These are phyloP conservation scores for Astreopora myriophthalma DNA, from an alignment of 64 coral and sea anemone species.

Conservation along the genomic window DNA sequence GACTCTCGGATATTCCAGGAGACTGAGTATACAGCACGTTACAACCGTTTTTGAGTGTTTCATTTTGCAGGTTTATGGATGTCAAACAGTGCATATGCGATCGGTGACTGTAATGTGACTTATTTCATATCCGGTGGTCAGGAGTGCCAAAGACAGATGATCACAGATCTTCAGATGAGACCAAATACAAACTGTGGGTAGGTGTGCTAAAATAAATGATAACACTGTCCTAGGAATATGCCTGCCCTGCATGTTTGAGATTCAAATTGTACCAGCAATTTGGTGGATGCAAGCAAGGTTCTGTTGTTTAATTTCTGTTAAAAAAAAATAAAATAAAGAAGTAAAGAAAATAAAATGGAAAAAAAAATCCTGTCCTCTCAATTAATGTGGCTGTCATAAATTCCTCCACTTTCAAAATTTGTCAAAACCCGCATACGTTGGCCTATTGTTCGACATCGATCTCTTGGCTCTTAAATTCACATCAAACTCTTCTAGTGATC, in stretches of 20 bases:
- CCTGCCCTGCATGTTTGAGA: not conserved
- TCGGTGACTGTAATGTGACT: slow-evolving; percentile 1
- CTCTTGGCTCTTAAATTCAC: too few relatives aligned
- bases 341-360: too few relatives aligned
- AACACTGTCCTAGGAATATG: not conserved
- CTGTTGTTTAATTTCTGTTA: too few relatives aligned
- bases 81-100: not conserved
- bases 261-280: too few relatives aligned
- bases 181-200: slow-evolving; percentile 19
- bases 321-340: too few relatives aligned
- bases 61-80: not conserved
- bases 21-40: not conserved
- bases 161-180: not conserved
- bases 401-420: too few relatives aligned
- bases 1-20: not conserved
- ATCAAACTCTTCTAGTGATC: too few relatives aligned
- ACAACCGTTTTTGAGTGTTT: not conserved
- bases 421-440: too few relatives aligned
- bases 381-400: too few relatives aligned
- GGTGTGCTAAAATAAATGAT: not conserved
- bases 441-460: too few relatives aligned
- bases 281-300: too few relatives aligned
- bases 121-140: slow-evolving; percentile 25
- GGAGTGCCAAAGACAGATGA: slow-evolving; percentile 15
- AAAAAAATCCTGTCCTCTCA: too few relatives aligned